Evolutionary conservation across 2,888 invertebrate genomes (phyloP), one percentile per base, ranked within the genome.

Genomic region (Aporophyla nigra): DNA sequence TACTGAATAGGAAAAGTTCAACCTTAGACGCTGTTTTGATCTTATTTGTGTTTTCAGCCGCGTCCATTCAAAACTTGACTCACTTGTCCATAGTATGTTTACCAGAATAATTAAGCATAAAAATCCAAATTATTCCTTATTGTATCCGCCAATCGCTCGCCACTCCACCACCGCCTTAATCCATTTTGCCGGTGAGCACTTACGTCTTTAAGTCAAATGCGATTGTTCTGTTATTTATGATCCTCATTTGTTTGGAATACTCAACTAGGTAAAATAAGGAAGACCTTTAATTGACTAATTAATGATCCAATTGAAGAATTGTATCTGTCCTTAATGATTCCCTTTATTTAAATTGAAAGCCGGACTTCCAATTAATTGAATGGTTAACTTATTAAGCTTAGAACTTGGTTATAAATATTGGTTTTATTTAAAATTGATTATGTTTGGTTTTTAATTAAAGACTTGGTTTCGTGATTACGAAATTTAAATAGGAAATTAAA

Each of bases 271-370:
- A 90, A 91, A 91, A 91, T 92, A 93, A 92, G 92, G 91, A 91
- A 92, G 91, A 87, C 86, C 82, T 90, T 92, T 92, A 93, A 94
- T 92, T 92, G 92, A 91, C 91, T 93, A 93, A 94, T 93, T 94
- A 94, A 94, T 92, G 90, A 89, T 87, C 82, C 80, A 85, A 87
- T 89, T 90, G 90, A 91, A 91, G 91, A 91, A 88, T 87, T 87
- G 87, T 86, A 87, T 86, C 87, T 83, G 86, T 85, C 75, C 83
- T 89, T 92, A 92, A 92, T 90, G 90, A 91, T 90, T 86, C 87
- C 86, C 88, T 92, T 91, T 91, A 90, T 89, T 90, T 90, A 90
- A 90, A 89, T 89, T 87, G 86, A 88, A 88, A 85, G 82, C 75
- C 75, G 78, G 78, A 71, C 84, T 87, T 87, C 87, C 86, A 91